These are phyloP conservation scores for Pogonognathellus flavescens DNA, from an alignment of 1,140 invertebrate species.

Conservation along the genomic window DNA sequence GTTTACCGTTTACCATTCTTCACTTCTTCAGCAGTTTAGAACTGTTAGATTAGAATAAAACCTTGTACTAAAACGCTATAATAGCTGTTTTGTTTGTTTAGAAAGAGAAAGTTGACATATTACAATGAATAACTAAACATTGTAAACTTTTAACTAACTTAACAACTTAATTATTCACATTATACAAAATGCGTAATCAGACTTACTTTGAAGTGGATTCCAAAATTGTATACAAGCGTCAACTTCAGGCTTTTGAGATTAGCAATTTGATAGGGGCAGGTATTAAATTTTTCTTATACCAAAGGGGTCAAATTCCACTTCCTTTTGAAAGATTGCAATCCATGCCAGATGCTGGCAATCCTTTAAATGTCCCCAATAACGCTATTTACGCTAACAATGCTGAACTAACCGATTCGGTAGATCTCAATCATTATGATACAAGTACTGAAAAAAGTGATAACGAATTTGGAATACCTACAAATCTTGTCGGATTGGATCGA, in stretches of 20 bases:
- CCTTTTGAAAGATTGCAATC: constrained; percentile 58
- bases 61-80: too few species aligned
- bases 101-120: too few species aligned
- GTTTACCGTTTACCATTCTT: too few species aligned
- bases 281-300: constrained; percentile 60
- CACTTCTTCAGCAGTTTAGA: too few species aligned
- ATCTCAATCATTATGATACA: too few species aligned
- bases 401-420: background rate
- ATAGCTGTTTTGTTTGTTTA: too few species aligned
- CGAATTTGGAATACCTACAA: background rate
- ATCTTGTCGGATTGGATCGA: background rate
- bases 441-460: background rate
- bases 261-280: constrained; percentile 48
- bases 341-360: background rate
- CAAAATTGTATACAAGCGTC: background rate
- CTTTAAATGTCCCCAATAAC: background rate
- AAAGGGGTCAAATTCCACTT: constrained; percentile 61
- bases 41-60: too few species aligned
- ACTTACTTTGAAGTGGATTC: constrained; percentile 14
- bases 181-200: background rate
- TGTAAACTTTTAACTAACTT: too few species aligned
- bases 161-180: too few species aligned
- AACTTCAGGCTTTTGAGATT: background rate
- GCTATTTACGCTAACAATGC: background rate
- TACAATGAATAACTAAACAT: too few species aligned